phyloP scores from a whole-genome alignment of 2,113 vertebrate species.

The Tympanuchus pallidicinctus region DNA sequence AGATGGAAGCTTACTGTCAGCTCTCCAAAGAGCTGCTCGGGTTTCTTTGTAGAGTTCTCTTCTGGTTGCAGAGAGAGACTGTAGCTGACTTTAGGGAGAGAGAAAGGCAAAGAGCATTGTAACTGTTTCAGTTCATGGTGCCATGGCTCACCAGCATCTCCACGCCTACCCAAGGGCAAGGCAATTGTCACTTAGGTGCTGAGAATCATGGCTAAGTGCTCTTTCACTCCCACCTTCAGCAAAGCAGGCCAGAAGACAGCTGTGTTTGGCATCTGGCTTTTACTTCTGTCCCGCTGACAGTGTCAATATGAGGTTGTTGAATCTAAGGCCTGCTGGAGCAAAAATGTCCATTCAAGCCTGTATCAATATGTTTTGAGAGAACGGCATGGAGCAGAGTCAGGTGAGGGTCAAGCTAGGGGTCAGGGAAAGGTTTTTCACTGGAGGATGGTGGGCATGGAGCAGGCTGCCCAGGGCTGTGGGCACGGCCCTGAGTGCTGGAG shows the following conservation, averaged over 20 bases:
- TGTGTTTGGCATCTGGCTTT: background rate
- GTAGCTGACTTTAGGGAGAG: background rate
- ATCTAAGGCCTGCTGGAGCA: background rate
- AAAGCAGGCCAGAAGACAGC: background rate
- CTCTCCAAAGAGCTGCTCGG: background rate
- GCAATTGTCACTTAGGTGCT: background rate
- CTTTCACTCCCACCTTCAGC: background rate
- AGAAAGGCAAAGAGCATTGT: background rate
- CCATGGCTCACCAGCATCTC: background rate
- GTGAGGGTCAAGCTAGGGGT: background rate
- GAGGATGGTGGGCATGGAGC: background rate
- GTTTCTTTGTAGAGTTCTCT: background rate
- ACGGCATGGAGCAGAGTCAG: background rate
- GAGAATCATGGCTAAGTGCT: background rate
- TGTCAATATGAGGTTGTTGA: background rate
- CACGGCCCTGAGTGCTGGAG: background rate
- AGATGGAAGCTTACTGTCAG: background rate
- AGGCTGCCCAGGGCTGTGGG: background rate
- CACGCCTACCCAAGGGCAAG: background rate
- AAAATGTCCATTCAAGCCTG: background rate
- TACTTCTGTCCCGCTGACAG: background rate
- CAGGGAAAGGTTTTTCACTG: background rate
- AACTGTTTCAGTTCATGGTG: accelerated
- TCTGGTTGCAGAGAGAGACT: background rate
- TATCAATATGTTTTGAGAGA: background rate